phyloP scores from a whole-genome alignment of 92 coral and sea anemone genomes.

The Umimayanthus kanabou region DNA sequence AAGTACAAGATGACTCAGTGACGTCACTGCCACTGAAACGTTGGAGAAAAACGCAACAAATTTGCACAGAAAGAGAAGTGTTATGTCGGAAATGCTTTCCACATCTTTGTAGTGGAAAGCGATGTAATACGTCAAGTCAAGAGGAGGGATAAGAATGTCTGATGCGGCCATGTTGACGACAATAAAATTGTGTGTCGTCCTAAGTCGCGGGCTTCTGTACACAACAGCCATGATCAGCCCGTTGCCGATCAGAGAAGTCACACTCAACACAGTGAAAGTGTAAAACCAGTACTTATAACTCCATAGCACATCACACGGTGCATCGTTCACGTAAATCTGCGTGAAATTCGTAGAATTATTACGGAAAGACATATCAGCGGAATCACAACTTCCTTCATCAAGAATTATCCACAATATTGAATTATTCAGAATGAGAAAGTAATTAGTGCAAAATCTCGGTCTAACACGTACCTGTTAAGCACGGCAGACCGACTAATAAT shows the following conservation, averaged over 20 bases:
- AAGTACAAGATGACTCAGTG: conserved; percentile 4
- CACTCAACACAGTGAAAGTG: not conserved
- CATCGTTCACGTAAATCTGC: not conserved
- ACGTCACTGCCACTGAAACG: conserved; percentile 10
- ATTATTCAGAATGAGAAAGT: too few relatives aligned
- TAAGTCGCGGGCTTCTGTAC: conserved; percentile 15
- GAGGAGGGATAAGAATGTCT: not conserved
- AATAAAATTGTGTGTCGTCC: conserved; percentile 5
- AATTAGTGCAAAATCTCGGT: not conserved
- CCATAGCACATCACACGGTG: not conserved
- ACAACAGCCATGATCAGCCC: conserved; percentile 6
- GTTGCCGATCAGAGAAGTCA: not conserved
- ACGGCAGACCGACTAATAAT: not conserved
- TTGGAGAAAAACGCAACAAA: conserved; percentile 16
- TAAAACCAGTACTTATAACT: conserved; percentile 14
- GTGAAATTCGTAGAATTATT: not conserved
- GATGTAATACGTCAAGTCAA: conserved; percentile 2
- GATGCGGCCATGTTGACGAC: conserved; percentile 35
- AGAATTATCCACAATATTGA: too few relatives aligned
- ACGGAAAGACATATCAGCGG: not conserved
- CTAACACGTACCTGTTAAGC: not conserved
- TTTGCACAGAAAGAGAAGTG: conserved; percentile 7
- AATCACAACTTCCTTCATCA: not conserved
- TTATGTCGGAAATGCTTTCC: not conserved
- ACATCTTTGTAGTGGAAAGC: conserved; percentile 3